Conservation (phyloP, 1,140 invertebrate genomes). For the Pogonus chalceus region DNA sequence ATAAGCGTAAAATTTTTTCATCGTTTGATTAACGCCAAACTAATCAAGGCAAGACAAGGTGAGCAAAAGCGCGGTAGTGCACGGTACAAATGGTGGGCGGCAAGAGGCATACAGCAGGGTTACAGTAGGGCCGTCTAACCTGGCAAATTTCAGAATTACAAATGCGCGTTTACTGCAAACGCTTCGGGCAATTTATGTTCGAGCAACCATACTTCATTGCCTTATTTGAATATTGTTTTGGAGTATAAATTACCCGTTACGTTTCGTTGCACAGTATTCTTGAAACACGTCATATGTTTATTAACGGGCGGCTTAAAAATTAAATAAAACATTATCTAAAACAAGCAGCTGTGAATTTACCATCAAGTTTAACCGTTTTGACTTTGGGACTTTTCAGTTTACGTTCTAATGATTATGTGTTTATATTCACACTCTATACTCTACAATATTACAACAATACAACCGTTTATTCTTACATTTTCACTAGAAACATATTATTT, state of each 20-base stretch:
- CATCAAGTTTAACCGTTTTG: too few species aligned
- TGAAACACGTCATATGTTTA: neutral
- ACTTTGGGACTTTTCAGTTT: too few species aligned
- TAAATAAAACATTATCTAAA: neutral
- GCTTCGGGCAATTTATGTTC: neutral
- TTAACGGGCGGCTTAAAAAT: neutral
- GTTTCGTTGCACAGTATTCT: neutral
- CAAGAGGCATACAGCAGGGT: too few species aligned
- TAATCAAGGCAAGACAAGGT: constrained; percentile 1
- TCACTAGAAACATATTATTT: too few species aligned
- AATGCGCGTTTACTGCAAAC: constrained; percentile 4
- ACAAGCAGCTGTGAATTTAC: too few species aligned
- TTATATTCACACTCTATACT: too few species aligned
- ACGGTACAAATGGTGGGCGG: too few species aligned
- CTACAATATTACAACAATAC: too few species aligned
- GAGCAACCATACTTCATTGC: constrained; percentile 5
- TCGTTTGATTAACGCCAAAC: neutral
- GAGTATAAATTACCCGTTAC: neutral
- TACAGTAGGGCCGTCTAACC: neutral
- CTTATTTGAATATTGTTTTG: constrained; percentile 7
- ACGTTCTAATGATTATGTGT: too few species aligned
- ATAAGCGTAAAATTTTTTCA: neutral
- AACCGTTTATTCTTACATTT: too few species aligned
- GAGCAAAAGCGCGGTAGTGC: too few species aligned
- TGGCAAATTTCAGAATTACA: constrained; percentile 6